Evolutionary conservation across 1,140 invertebrate genomes (phyloP).

Genomic region (Helicoverpa zea): DNA sequence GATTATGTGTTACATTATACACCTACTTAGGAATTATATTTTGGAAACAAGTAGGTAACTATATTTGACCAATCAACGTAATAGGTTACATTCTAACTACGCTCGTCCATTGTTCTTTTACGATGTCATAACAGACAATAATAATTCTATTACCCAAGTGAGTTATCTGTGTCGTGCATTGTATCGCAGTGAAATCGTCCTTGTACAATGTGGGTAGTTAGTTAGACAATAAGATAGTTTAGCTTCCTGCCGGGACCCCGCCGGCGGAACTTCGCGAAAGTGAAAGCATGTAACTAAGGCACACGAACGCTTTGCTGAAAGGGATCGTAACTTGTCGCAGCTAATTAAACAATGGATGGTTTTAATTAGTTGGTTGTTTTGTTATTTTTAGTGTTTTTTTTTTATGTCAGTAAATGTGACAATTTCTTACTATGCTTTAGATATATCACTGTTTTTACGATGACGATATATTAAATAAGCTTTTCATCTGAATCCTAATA

Average conservation of each 20-base stretch:
- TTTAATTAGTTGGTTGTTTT: not conserved
- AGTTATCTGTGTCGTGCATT: conserved; percentile 57
- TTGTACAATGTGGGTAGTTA: conserved; percentile 63
- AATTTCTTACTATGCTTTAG: no score
- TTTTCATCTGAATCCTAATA: no score
- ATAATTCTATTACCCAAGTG: conserved; percentile 53
- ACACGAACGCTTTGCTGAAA: conserved; percentile 26
- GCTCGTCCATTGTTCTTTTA: conserved; percentile 55
- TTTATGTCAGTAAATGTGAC: no score
- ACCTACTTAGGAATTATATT: not conserved
- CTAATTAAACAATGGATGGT: not conserved
- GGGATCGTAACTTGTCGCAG: not conserved
- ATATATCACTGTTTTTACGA: no score
- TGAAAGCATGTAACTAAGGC: conserved; percentile 66
- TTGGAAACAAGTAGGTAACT: conserved; percentile 5
- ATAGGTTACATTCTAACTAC: conserved; percentile 25
- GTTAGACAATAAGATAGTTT: conserved; percentile 72
- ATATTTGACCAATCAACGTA: conserved; percentile 13
- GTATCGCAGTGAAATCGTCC: conserved; percentile 72
- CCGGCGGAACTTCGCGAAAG: conserved; percentile 73
- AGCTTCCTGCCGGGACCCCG: conserved; percentile 61
- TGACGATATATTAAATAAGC: no score
- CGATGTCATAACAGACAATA: conserved; percentile 62
- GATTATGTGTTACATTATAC: no score
- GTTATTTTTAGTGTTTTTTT: not conserved